Conservation (phyloP, 2,888 invertebrate species). For the Malthinus seriepunctatus region DNA sequence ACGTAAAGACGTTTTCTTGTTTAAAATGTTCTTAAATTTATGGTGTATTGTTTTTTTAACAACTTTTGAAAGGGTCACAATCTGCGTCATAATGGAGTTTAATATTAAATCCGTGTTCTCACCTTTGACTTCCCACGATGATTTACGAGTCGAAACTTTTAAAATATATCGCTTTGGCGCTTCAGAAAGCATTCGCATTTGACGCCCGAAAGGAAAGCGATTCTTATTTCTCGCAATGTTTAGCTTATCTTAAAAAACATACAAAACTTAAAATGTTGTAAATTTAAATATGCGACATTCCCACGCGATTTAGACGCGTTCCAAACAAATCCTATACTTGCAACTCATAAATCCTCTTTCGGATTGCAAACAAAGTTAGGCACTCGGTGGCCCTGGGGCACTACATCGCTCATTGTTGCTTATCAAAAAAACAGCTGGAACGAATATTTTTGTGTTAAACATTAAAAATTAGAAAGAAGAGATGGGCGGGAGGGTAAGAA, state of each 20-base stretch:
- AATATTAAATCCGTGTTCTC: conserved; percentile 49
- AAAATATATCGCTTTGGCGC: conserved; percentile 43
- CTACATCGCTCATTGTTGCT: conserved; percentile 37
- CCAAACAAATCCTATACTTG: conserved; percentile 28
- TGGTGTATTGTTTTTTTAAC: conserved; percentile 21
- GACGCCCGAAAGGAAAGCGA: conserved; percentile 34
- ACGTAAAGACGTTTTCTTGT: neutral
- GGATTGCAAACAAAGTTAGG: conserved; percentile 29
- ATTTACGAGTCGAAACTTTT: conserved; percentile 47
- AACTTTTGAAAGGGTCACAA: conserved; percentile 29
- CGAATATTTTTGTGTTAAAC: conserved; percentile 46
- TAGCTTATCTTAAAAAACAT: conserved; percentile 34
- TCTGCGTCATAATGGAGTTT: conserved; percentile 44
- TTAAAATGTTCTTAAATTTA: conserved; percentile 2
- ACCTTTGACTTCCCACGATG: conserved; percentile 50
- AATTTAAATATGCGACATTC: conserved; percentile 35
- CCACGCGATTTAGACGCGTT: conserved; percentile 24
- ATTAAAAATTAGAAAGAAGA: conserved; percentile 22
- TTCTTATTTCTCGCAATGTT: conserved; percentile 32
- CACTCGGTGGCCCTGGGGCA: conserved; percentile 24
- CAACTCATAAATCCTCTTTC: conserved; percentile 33
- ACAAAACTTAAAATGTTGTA: conserved; percentile 34
- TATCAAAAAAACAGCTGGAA: conserved; percentile 32
- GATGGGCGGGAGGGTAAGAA: no score
- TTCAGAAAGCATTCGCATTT: conserved; percentile 39